Evolutionary conservation across 2,113 vertebrate species (phyloP).

Genomic region (Rafetus swinhoei): DNA sequence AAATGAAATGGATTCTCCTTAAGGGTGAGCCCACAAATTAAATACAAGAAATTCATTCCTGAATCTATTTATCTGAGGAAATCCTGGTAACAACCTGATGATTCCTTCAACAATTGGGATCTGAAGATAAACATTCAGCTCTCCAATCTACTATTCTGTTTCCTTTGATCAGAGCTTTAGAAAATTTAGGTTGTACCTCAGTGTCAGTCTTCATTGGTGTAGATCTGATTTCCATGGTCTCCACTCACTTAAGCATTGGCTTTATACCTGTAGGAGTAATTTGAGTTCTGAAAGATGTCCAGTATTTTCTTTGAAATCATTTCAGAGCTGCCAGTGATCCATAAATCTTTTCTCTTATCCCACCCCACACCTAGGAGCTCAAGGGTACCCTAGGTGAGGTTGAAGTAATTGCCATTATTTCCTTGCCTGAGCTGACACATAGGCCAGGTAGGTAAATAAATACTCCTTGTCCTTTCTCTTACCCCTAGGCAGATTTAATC

Average conservation of each 20-base stretch:
- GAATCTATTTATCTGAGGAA: neutral
- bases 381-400: neutral
- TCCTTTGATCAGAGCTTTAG: neutral
- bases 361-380: neutral
- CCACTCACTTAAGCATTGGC: neutral
- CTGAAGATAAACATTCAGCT: neutral
- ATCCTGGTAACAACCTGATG: fast-evolving
- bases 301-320: neutral
- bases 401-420: fast-evolving
- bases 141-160: neutral
- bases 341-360: neutral
- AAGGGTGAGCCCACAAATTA: neutral
- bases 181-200: neutral
- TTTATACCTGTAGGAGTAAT: neutral
- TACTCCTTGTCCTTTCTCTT: fast-evolving
- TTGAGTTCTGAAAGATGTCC: fast-evolving
- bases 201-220: neutral
- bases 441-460: neutral
- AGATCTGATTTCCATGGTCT: neutral
- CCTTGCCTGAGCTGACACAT: neutral
- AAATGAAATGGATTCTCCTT: neutral
- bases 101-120: neutral
- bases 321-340: neutral
- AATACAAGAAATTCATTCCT: neutral
- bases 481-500: neutral